phyloP scores from a whole-genome alignment of 2,888 invertebrate species.

The Cosmia trapezina region DNA sequence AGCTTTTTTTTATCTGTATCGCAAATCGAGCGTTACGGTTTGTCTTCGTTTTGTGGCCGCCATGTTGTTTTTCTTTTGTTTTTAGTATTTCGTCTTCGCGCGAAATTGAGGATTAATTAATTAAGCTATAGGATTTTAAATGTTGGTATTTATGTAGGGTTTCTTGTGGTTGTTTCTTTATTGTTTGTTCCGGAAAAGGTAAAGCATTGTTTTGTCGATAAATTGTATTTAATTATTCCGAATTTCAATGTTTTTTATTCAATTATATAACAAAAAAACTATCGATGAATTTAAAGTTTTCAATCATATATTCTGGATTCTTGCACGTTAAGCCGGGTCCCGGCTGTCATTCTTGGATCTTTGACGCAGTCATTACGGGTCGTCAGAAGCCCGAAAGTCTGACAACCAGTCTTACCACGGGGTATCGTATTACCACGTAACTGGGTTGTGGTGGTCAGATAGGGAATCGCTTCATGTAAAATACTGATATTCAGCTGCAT shows the following conservation, averaged over 20 bases:
- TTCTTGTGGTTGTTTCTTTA: not conserved
- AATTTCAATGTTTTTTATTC: not conserved
- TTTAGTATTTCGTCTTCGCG: constrained; percentile 67
- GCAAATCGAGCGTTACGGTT: constrained; percentile 80
- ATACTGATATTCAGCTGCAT: too few species aligned
- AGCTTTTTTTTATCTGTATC: constrained; percentile 73
- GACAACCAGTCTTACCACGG: too few species aligned
- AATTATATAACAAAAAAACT: not conserved
- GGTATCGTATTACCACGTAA: too few species aligned
- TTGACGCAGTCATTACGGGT: too few species aligned
- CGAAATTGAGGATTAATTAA: constrained; percentile 83
- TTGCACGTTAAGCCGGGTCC: too few species aligned
- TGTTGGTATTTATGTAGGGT: constrained; percentile 31
- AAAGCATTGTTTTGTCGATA: not conserved
- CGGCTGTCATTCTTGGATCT: too few species aligned
- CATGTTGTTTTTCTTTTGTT: constrained; percentile 66
- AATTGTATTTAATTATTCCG: not conserved
- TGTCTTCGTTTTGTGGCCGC: constrained; percentile 68
- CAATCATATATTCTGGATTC: not conserved
- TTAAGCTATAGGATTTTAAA: constrained; percentile 69
- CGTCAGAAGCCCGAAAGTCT: too few species aligned
- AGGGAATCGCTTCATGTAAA: too few species aligned
- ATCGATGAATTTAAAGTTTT: not conserved
- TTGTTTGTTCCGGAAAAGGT: constrained; percentile 5
- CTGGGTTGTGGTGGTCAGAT: too few species aligned